These are phyloP conservation scores for Anthonomus grandis DNA, from an alignment of 1,140 invertebrate genomes.

Conservation along the genomic window DNA sequence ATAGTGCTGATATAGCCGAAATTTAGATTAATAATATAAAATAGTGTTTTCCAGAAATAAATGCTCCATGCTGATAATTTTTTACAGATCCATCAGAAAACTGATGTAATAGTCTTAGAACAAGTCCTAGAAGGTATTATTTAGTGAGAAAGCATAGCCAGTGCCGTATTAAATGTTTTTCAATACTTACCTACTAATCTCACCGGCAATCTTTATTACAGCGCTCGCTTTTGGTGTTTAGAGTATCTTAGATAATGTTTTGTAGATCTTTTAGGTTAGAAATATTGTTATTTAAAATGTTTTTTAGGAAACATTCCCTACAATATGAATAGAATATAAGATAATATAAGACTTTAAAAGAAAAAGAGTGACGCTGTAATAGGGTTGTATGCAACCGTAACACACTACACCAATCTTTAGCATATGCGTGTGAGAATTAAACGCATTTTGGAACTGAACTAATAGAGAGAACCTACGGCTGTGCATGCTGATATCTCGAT, in stretches of 20 bases:
- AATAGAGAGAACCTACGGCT: conserved; percentile 26
- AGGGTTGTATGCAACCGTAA: conserved; percentile 13
- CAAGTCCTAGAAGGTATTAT: conserved; percentile 29
- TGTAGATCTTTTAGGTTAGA: no score
- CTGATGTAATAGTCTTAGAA: conserved; percentile 39
- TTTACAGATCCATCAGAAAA: conserved; percentile 39
- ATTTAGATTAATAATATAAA: conserved; percentile 7
- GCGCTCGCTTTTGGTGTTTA: neutral
- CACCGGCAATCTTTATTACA: conserved; percentile 6
- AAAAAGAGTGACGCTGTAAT: neutral
- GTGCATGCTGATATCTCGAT: no score
- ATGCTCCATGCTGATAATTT: conserved; percentile 32
- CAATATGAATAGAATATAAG: no score
- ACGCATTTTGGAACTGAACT: conserved; percentile 9
- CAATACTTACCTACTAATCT: conserved; percentile 11
- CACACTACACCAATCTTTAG: conserved; percentile 8
- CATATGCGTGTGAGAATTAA: conserved; percentile 1
- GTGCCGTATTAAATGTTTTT: conserved; percentile 27
- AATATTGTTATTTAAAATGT: no score
- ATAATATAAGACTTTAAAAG: no score
- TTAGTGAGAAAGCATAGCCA: conserved; percentile 29
- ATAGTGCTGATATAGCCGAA: neutral
- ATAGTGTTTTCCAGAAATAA: conserved; percentile 21
- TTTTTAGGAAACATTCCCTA: no score
- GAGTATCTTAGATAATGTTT: no score